phyloP scores from a whole-genome alignment of 2,888 invertebrate genomes.

The Cheilosia vernalis region DNA sequence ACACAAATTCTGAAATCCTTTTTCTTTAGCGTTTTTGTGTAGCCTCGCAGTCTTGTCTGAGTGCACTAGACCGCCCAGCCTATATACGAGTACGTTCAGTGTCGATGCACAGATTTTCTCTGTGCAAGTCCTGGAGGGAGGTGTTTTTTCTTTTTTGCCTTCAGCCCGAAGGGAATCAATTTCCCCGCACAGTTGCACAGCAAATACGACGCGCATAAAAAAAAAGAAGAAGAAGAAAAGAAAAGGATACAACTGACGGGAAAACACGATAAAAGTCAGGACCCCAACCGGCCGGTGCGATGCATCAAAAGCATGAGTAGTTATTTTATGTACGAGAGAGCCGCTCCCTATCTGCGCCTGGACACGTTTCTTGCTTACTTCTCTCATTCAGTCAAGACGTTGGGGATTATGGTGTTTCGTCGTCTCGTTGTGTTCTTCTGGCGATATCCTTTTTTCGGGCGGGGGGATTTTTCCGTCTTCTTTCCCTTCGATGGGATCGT shows the following conservation, averaged over 20 bases:
- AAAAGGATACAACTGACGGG: slow-evolving; percentile 70
- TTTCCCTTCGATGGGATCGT: slow-evolving; percentile 13
- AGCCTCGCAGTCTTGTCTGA: slow-evolving; percentile 1
- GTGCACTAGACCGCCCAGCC: slow-evolving; percentile 46
- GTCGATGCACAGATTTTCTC: slow-evolving; percentile 66
- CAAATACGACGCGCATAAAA: slow-evolving; percentile 61
- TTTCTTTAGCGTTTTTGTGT: slow-evolving; percentile 30
- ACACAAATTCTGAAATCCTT: slow-evolving; percentile 73
- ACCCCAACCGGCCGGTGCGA: slow-evolving; percentile 63
- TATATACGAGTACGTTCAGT: slow-evolving; percentile 19
- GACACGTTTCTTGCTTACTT: slow-evolving; percentile 72
- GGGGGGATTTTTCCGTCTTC: slow-evolving; percentile 15
- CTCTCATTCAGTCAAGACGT: slow-evolving; percentile 63
- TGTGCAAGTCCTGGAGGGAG: neutral
- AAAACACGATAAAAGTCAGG: slow-evolving; percentile 75
- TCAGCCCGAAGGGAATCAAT: slow-evolving; percentile 70
- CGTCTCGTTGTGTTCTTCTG: slow-evolving; percentile 72
- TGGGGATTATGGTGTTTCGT: slow-evolving; percentile 63
- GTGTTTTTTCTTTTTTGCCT: slow-evolving; percentile 35
- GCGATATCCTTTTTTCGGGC: slow-evolving; percentile 59
- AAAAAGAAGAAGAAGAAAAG: slow-evolving; percentile 40
- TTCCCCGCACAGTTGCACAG: slow-evolving; percentile 72
- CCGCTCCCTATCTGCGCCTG: slow-evolving; percentile 72
- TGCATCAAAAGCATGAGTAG: slow-evolving; percentile 61
- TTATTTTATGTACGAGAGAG: slow-evolving; percentile 41